Base-by-base conservation (phyloP, 2,797 vertebrate species). In the Anguilla marmorata region DNA sequence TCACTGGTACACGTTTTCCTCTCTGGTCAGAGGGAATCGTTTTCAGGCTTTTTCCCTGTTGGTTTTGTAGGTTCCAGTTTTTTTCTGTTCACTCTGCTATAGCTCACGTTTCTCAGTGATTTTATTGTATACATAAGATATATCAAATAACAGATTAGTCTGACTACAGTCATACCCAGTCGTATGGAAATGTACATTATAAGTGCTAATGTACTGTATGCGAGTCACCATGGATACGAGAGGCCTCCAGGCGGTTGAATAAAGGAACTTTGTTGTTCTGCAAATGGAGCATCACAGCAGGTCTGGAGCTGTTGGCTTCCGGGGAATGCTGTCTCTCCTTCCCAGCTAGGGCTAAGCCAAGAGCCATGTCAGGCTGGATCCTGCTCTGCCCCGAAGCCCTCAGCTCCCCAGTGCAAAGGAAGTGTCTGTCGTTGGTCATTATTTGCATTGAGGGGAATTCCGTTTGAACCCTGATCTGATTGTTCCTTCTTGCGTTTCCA, bases 401-500 rank as follows among this genome's bases (percentile, higher is more conserved):
- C 33, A 3, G 14, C 30, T 41, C 14, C 33, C 12, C 14, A 5
- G 74, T n/a, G 27, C 11, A 2, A 11, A 76, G 74, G 74, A 45
- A 76, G 33, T 76, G 33, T 76, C 74, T 76, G 74, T 76, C 74
- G 7, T 41, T 76, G 74, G 74, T 41, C 30, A 41, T 76, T 76
- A 37, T 76, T 76, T 76, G 74, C 74, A 76, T 76, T 21, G 74
- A 76, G 74, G 16, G 74, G 3, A 76, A 76, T 76, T 37, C 74
- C 74, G 33, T 41, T 76, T 76, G 12, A 76, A n/a, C 74, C 37
- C 74, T 41, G 12, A 37, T 76, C 30, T 41, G 69, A 30, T 8
- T 72, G 66, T 30, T 27, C 27, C 66, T 27, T 30, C n/a, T n/a
- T 7, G 2, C 0, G 9, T 72, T 72, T 33, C 9, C 69, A 12